Conservation (phyloP, 2,113 vertebrate species). For the Genyomyrus donnyi region DNA sequence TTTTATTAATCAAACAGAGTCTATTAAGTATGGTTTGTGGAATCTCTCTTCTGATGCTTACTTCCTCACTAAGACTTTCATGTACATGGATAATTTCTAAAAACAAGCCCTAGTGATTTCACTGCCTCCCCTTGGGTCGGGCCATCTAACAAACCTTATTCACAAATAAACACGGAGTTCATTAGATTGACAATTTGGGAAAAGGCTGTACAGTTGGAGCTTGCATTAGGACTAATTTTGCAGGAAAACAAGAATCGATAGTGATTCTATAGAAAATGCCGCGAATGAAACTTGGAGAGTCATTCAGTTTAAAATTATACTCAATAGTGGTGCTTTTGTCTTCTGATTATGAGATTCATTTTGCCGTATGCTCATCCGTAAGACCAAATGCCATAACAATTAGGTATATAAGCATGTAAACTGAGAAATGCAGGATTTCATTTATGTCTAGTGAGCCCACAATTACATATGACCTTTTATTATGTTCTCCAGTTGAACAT, state of each 20-base stretch:
- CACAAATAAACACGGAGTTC: conserved; percentile 26
- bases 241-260: conserved; percentile 35
- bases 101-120: neutral
- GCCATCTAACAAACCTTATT: conserved; percentile 21
- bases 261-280: conserved; percentile 30
- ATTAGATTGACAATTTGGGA: conserved; percentile 26
- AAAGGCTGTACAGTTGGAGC: conserved; percentile 20
- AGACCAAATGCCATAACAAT: conserved; percentile 17
- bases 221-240: conserved; percentile 32
- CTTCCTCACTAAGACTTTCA: neutral
- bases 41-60: neutral
- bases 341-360: conserved; percentile 25
- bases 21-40: neutral
- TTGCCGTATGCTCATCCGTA: conserved; percentile 30
- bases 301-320: conserved; percentile 37
- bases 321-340: conserved; percentile 27
- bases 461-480: conserved; percentile 8
- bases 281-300: neutral
- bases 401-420: conserved; percentile 6
- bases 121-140: conserved; percentile 12
- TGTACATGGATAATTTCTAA: neutral
- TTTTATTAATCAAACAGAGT: neutral
- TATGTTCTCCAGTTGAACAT: conserved; percentile 17
- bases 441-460: neutral
- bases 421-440: neutral